These are phyloP conservation scores for Corythaixoides concolor DNA, from an alignment of 2,113 vertebrate genomes.

Conservation along the genomic window DNA sequence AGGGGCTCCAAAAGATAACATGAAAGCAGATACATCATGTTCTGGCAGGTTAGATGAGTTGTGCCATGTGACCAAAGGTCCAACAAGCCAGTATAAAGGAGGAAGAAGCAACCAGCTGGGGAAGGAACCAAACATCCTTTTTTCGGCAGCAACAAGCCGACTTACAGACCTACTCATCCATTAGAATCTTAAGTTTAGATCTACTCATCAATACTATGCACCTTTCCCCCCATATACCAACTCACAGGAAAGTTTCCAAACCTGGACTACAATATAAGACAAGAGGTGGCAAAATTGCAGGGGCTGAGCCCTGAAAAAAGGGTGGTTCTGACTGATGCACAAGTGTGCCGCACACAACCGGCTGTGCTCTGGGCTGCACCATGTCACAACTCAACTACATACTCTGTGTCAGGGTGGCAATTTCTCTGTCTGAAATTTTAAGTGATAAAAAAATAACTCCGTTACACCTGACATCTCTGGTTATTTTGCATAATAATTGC, in stretches of 20 bases:
- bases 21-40: neutral
- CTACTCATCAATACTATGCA: neutral
- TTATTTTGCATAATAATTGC: neutral
- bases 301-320: neutral
- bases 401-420: neutral
- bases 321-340: neutral
- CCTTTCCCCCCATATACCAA: neutral
- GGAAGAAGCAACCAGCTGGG: neutral
- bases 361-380: neutral
- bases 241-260: neutral
- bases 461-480: neutral
- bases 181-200: neutral
- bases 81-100: neutral
- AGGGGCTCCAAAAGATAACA: neutral
- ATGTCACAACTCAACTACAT: neutral
- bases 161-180: neutral
- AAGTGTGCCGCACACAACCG: accelerated
- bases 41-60: neutral
- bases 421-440: neutral
- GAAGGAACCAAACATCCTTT: neutral
- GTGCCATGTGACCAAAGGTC: neutral
- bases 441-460: neutral
- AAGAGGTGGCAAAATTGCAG: neutral
- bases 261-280: neutral
- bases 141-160: neutral